Percentiles rank a stretch among this genome's conserved stretches.
Evolutionary conservation across 1,140 invertebrate species (phyloP).

Genomic region (Pantala flavescens): DNA sequence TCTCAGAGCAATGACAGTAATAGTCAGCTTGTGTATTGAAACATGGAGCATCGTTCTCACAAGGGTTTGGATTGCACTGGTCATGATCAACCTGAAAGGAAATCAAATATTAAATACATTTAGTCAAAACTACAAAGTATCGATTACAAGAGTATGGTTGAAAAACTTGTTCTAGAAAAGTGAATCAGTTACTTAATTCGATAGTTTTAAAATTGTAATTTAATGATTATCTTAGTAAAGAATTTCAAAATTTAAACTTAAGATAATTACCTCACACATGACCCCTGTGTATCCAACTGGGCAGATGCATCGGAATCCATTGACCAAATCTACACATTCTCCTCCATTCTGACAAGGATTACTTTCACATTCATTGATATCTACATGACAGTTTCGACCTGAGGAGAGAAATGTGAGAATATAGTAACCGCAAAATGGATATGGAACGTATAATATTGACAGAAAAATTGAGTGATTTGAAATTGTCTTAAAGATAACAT

Average conservation of each 20-base stretch:
- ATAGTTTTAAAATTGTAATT: too few species aligned
- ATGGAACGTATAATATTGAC: too few species aligned
- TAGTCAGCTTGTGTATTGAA: slow-evolving; percentile 68
- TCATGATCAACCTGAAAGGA: slow-evolving; percentile 61
- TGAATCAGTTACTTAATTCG: too few species aligned
- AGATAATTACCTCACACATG: slow-evolving; percentile 56
- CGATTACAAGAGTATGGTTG: too few species aligned
- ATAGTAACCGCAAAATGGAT: not conserved
- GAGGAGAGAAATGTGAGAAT: slow-evolving; percentile 34
- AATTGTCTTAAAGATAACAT: slow-evolving; percentile 13
- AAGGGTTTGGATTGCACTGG: slow-evolving; percentile 71
- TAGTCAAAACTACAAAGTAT: not conserved
- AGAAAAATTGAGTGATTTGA: not conserved
- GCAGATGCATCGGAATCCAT: slow-evolving; percentile 72
- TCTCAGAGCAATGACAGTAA: slow-evolving; percentile 79
- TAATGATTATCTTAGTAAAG: too few species aligned
- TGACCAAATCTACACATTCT: slow-evolving; percentile 68
- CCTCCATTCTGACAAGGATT: slow-evolving; percentile 76
- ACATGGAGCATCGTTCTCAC: slow-evolving; percentile 65
- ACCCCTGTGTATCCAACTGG: slow-evolving; percentile 68
- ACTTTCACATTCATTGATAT: slow-evolving; percentile 61
- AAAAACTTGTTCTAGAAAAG: too few species aligned
- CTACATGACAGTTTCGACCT: slow-evolving; percentile 53
- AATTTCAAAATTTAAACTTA: too few species aligned
- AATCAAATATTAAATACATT: slow-evolving; percentile 11